phyloP scores from a whole-genome alignment of 2,113 vertebrate species.

The Loxodonta africana region DNA sequence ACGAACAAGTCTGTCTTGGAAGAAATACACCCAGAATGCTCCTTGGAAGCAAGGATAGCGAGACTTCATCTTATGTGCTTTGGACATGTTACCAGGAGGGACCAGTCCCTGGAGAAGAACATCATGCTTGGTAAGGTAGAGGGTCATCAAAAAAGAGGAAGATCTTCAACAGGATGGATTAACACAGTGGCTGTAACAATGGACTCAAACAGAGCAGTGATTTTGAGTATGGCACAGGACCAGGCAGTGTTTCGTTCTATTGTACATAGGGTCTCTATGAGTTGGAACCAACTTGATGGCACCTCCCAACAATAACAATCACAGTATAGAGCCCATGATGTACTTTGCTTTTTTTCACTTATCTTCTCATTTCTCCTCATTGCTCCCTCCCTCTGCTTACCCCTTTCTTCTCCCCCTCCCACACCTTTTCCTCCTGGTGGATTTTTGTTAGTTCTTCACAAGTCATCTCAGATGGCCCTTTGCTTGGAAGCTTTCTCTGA shows the following conservation, averaged over 20 bases:
- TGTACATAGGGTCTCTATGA: too few species aligned
- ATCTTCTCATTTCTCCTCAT: not conserved
- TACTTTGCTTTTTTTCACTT: not conserved
- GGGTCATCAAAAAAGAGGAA: not conserved
- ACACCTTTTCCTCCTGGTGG: not conserved
- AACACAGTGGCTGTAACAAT: not conserved
- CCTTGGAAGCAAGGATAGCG: not conserved
- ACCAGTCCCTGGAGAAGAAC: not conserved
- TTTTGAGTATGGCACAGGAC: not conserved
- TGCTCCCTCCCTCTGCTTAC: not conserved
- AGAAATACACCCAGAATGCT: not conserved
- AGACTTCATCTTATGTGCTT: not conserved
- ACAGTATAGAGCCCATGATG: not conserved
- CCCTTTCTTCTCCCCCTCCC: not conserved
- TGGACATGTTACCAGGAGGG: not conserved
- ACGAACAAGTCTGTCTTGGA: not conserved
- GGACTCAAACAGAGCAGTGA: not conserved
- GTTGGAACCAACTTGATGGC: too few species aligned
- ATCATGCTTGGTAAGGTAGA: not conserved
- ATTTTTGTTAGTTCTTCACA: not conserved
- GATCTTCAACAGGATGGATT: not conserved
- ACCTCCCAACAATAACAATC: not conserved
- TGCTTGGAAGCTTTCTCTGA: not conserved
- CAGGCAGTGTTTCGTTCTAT: not conserved
- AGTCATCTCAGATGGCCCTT: not conserved